phyloP scores from a whole-genome alignment of 2,888 invertebrate species.

The Caenorhabditis sinica region DNA sequence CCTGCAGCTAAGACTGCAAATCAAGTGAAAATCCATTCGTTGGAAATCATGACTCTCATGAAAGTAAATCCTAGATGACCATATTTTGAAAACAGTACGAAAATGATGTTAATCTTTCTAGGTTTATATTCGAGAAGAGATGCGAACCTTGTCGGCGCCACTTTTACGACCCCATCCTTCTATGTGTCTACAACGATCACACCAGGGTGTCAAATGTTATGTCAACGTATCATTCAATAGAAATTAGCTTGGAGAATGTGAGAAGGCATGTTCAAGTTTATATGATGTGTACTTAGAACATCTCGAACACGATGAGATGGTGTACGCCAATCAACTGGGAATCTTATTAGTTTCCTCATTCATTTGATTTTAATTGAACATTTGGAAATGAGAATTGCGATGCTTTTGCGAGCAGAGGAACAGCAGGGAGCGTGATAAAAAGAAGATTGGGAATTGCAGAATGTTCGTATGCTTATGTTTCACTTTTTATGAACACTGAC shows the following conservation, averaged over 20 bases:
- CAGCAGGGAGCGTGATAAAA: neutral
- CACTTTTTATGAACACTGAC: too few species aligned
- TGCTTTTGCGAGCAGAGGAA: neutral
- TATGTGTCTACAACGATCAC: constrained; percentile 28
- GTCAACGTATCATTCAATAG: neutral
- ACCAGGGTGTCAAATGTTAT: constrained; percentile 54
- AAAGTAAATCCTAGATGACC: too few species aligned
- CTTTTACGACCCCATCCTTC: constrained; percentile 46
- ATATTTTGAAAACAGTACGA: constrained; percentile 9
- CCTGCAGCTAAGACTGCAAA: too few species aligned
- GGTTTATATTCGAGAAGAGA: constrained; percentile 37
- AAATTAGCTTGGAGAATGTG: neutral
- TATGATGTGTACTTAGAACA: neutral
- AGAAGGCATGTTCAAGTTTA: neutral
- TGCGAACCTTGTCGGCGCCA: constrained; percentile 55
- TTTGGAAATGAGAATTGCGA: neutral
- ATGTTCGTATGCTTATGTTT: too few species aligned
- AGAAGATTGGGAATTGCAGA: too few species aligned
- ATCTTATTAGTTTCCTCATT: constrained; percentile 56
- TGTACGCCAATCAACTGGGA: constrained; percentile 49
- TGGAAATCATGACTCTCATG: too few species aligned
- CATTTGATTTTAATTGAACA: neutral
- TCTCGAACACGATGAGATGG: neutral
- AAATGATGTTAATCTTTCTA: constrained; percentile 41
- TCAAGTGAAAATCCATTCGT: too few species aligned